A percentile compares a stretch with the other conserved stretches of the same genome.
Conservation (phyloP, 2,888 invertebrate genomes). For the Gymnocheta viridis region DNA sequence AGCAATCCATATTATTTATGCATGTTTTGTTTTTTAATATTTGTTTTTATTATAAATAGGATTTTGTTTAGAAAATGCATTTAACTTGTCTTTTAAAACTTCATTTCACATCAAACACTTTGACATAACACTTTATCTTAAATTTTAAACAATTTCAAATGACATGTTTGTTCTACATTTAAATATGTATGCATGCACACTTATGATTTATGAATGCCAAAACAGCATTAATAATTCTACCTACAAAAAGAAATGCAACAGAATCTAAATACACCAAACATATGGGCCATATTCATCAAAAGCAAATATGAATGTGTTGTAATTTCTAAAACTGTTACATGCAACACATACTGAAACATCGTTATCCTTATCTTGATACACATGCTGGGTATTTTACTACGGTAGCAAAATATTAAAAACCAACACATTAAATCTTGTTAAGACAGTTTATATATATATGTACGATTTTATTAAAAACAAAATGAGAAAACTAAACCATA, state of each 20-base stretch:
- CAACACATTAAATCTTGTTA: no score
- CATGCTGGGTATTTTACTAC: slow-evolving; percentile 3
- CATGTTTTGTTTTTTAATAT: no score
- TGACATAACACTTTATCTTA: no score
- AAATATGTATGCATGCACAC: no score
- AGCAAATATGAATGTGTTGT: no score
- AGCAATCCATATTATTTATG: no score
- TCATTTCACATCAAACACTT: background rate
- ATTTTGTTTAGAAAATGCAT: no score
- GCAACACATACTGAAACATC: background rate
- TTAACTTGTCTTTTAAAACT: no score
- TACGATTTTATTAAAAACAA: no score
- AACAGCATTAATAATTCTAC: slow-evolving; percentile 3
- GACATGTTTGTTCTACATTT: background rate
- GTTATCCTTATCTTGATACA: slow-evolving; percentile 15
- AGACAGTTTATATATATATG: no score
- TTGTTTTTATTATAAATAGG: no score
- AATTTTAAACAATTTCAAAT: background rate
- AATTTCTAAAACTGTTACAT: slow-evolving; percentile 14
- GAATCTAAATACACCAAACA: background rate
- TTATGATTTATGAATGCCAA: slow-evolving; percentile 21
- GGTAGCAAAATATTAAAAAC: slow-evolving; percentile 12
- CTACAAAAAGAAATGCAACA: slow-evolving; percentile 4
- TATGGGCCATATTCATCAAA: background rate
- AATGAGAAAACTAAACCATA: no score